These are phyloP conservation scores for Neostethus bicornis DNA, from an alignment of 2,797 vertebrate species.

Conservation along the genomic window DNA sequence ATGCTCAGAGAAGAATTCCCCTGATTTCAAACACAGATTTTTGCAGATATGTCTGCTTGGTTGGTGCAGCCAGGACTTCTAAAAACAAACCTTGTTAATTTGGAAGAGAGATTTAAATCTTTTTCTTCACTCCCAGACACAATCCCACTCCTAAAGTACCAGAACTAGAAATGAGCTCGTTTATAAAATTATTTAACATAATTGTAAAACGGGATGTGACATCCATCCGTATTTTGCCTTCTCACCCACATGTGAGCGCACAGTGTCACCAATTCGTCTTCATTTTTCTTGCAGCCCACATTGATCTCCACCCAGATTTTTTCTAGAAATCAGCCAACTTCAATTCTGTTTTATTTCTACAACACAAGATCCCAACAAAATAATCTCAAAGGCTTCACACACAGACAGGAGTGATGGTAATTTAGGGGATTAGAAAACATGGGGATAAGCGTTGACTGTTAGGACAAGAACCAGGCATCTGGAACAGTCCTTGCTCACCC, in stretches of 20 bases:
- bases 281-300: too few species aligned
- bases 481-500: too few species aligned
- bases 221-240: constrained; percentile 29
- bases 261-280: constrained; percentile 6
- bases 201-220: not conserved
- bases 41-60: constrained; percentile 33
- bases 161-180: constrained; percentile 62
- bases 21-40: constrained; percentile 61
- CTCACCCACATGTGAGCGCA: constrained; percentile 44
- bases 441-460: too few species aligned
- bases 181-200: not conserved
- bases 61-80: constrained; percentile 12
- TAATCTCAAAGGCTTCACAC: too few species aligned
- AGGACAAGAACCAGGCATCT: too few species aligned
- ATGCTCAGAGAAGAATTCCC: constrained; percentile 50
- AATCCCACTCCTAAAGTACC: constrained; percentile 50
- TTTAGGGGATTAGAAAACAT: too few species aligned
- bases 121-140: constrained; percentile 36
- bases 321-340: too few species aligned
- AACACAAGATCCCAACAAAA: too few species aligned
- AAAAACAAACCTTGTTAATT: constrained; percentile 25
- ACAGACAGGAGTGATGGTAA: too few species aligned
- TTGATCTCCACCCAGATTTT: too few species aligned
- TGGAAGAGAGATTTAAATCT: too few species aligned
- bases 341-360: too few species aligned